A percentile compares a stretch with the other conserved stretches of the same genome.
These are phyloP conservation scores for Enteromius viviparus DNA, from an alignment of 2,797 vertebrate genomes.

Conservation along the genomic window DNA sequence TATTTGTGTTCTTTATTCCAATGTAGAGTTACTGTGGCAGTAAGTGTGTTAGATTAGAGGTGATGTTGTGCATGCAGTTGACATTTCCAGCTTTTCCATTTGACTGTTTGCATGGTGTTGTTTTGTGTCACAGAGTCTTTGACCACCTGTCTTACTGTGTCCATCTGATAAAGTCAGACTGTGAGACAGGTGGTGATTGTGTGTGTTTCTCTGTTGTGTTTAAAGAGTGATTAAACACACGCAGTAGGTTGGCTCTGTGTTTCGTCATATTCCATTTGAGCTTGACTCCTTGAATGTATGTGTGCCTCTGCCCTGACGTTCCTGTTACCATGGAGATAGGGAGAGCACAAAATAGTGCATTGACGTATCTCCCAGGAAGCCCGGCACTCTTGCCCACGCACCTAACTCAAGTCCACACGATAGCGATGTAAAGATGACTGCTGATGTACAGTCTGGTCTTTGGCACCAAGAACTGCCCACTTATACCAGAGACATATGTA, in stretches of 20 bases:
- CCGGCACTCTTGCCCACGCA: constrained; percentile 53
- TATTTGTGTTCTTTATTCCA: constrained; percentile 14
- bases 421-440: constrained; percentile 25
- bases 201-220: constrained; percentile 60
- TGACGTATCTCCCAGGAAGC: constrained; percentile 68
- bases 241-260: constrained; percentile 58
- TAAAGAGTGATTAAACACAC: constrained; percentile 62
- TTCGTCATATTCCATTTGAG: constrained; percentile 64
- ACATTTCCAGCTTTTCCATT: not conserved
- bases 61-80: constrained; percentile 26
- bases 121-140: constrained; percentile 51
- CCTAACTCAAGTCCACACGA: constrained; percentile 45
- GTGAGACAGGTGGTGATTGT: not conserved
- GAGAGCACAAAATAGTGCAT: constrained; percentile 67
- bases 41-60: constrained; percentile 40
- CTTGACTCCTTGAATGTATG: constrained; percentile 32
- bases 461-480: not conserved
- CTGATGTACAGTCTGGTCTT: constrained; percentile 20
- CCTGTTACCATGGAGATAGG: constrained; percentile 82
- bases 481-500: constrained; percentile 18
- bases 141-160: constrained; percentile 34
- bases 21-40: constrained; percentile 38
- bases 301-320: constrained; percentile 67
- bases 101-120: constrained; percentile 34
- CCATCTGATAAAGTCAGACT: not conserved